Evolutionary conservation across 2,113 vertebrate species (phyloP).

Genomic region (Peucedramus taeniatus): DNA sequence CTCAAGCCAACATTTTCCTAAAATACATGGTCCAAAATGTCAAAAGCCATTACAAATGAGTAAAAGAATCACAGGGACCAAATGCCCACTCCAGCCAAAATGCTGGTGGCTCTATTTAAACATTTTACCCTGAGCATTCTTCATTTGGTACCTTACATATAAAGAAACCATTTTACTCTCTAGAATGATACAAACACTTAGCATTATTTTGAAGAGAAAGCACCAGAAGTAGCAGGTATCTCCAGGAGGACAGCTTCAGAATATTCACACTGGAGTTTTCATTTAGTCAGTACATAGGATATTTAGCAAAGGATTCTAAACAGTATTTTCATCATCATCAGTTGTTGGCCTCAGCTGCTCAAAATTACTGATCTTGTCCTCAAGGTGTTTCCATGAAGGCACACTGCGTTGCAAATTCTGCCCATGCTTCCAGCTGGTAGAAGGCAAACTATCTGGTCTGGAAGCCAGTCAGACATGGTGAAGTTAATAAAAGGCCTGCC

Average conservation of each 20-base stretch:
- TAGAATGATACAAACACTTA: background rate
- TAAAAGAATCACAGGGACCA: background rate
- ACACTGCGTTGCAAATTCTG: background rate
- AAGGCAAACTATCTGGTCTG: background rate
- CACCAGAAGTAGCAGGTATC: background rate
- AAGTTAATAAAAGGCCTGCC: background rate
- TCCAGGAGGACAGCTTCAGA: background rate
- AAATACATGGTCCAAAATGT: background rate
- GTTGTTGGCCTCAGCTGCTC: background rate
- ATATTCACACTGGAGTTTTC: background rate
- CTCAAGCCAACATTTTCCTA: background rate
- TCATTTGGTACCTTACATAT: background rate
- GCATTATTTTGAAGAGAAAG: background rate
- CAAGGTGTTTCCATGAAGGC: background rate
- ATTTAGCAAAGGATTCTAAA: background rate
- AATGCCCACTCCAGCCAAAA: background rate
- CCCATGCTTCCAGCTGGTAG: background rate
- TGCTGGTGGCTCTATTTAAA: background rate
- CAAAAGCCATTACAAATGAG: background rate
- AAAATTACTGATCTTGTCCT: background rate
- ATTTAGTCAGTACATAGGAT: background rate
- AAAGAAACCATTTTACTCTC: background rate
- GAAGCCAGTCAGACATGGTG: background rate
- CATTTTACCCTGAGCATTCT: background rate
- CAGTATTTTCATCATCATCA: background rate